A percentile compares a stretch with the other conserved stretches of the same genome.
These are phyloP conservation scores for Cyrtodaria siliqua DNA, from an alignment of 2,888 invertebrate species.

Conservation along the genomic window DNA sequence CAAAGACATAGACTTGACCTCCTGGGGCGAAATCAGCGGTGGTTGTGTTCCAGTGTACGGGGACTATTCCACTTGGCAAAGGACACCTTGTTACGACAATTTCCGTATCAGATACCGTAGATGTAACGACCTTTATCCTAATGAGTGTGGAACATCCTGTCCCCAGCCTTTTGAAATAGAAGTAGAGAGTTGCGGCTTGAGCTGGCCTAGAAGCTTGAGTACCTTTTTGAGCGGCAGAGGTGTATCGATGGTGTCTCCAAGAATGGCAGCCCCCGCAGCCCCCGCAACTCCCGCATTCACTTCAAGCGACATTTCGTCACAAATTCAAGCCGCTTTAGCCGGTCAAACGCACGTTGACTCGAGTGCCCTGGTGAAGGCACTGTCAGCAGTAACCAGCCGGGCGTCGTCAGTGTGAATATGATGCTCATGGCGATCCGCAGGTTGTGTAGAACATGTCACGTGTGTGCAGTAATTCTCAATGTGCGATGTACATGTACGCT, in stretches of 20 bases:
- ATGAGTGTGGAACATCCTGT: slow-evolving; percentile 46
- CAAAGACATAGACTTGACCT: slow-evolving; percentile 30
- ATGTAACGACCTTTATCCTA: slow-evolving; percentile 41
- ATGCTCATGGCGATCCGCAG: too few species aligned
- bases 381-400: neutral
- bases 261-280: too few species aligned
- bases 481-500: too few species aligned
- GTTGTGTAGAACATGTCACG: too few species aligned
- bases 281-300: too few species aligned
- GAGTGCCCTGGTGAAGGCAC: slow-evolving; percentile 3
- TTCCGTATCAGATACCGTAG: slow-evolving; percentile 18
- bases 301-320: too few species aligned
- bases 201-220: neutral
- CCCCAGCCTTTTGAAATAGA: slow-evolving; percentile 14
- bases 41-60: slow-evolving; percentile 32
- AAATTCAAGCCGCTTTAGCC: too few species aligned
- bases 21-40: slow-evolving; percentile 20
- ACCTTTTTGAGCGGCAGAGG: too few species aligned
- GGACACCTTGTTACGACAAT: slow-evolving; percentile 28
- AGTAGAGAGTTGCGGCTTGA: slow-evolving; percentile 8
- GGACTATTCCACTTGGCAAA: slow-evolving; percentile 45
- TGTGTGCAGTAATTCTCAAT: too few species aligned
- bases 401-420: too few species aligned
- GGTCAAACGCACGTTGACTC: neutral
- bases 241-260: too few species aligned